Conservation (phyloP, 2,888 invertebrate genomes). For the Creontiades dilutus region DNA sequence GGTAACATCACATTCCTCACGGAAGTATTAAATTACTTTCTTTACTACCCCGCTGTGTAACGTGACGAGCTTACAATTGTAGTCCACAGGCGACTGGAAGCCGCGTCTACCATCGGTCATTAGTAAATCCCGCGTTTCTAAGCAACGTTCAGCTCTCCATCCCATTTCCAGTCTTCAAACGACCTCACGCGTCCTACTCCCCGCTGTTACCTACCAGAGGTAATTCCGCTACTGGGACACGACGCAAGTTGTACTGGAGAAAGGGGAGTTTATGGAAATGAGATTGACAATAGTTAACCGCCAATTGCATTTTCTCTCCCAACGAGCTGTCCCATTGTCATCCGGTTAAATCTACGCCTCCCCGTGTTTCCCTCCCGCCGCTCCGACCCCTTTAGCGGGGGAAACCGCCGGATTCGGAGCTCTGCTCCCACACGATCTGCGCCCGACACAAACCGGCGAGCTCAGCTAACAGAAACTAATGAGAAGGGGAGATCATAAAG, state of each 20-base stretch:
- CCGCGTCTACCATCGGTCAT: too few species aligned
- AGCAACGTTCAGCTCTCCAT: neutral
- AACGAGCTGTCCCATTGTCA: slow-evolving; percentile 15
- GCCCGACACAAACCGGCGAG: neutral
- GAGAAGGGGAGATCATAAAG: slow-evolving; percentile 8
- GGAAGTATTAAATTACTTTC: too few species aligned
- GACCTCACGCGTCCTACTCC: neutral
- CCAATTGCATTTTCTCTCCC: slow-evolving; percentile 20
- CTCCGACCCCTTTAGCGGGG: neutral
- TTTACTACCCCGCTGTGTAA: too few species aligned
- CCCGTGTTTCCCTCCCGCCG: neutral
- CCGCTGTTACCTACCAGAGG: neutral
- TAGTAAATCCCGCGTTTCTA: too few species aligned
- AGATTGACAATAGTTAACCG: slow-evolving; percentile 55
- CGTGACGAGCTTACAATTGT: too few species aligned
- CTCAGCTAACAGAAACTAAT: slow-evolving; percentile 30
- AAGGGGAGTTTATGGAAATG: slow-evolving; percentile 41
- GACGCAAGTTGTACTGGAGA: neutral
- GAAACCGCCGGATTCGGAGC: neutral
- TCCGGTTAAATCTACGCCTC: neutral
- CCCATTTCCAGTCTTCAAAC: neutral
- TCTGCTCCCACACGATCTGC: neutral
- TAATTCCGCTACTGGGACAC: neutral
- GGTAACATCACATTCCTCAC: too few species aligned
- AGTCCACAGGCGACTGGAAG: too few species aligned